Evolutionary conservation across 2,888 invertebrate species (phyloP).

Genomic region (Sthenelais limicola): DNA sequence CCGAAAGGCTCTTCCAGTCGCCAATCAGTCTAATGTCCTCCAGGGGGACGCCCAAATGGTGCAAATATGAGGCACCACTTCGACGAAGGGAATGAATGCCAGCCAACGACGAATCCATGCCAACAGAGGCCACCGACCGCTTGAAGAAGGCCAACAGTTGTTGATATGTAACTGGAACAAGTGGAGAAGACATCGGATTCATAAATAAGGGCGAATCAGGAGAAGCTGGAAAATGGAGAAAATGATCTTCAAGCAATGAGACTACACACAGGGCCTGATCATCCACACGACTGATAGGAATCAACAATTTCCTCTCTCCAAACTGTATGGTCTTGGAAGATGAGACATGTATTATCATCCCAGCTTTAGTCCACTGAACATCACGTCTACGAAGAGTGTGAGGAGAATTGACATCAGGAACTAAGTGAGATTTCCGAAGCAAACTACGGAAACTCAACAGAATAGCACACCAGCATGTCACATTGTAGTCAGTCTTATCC

Average conservation of each 20-base stretch:
- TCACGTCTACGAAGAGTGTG: not conserved
- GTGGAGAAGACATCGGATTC: not conserved
- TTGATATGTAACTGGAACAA: not conserved
- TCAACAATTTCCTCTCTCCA: not conserved
- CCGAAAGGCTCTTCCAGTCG: not conserved
- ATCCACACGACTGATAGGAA: not conserved
- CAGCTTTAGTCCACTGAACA: not conserved
- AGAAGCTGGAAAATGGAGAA: not conserved
- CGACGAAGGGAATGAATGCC: not conserved
- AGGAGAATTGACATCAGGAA: not conserved
- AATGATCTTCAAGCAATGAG: not conserved
- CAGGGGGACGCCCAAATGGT: not conserved
- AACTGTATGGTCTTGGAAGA: not conserved
- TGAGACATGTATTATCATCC: not conserved
- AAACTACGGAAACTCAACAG: not conserved
- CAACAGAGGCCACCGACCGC: not conserved
- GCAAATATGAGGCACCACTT: not conserved
- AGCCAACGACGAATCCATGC: not conserved
- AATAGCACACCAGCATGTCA: not conserved
- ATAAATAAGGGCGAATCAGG: not conserved
- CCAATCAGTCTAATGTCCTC: not conserved
- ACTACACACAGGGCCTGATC: not conserved
- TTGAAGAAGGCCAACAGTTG: not conserved
- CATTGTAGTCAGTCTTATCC: not conserved
- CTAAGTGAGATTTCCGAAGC: not conserved